Evolutionary conservation across 1,140 invertebrate species (phyloP).

Genomic region (Philotrypesis tridentata): DNA sequence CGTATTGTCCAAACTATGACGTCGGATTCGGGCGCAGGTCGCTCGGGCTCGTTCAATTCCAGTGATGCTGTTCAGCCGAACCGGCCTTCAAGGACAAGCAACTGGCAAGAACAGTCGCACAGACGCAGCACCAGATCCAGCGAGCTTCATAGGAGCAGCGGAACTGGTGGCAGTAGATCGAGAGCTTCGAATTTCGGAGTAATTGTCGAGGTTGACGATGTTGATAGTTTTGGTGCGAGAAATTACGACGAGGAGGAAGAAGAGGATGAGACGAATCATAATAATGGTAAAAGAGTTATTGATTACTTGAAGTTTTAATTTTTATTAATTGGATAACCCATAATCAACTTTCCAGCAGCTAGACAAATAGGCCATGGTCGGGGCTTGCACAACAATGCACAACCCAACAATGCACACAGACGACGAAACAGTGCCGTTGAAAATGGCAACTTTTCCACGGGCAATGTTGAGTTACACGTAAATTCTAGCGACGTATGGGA

Average conservation of each 20-base stretch:
- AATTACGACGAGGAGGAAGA: slow-evolving; percentile 46
- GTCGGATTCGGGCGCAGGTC: slow-evolving; percentile 45
- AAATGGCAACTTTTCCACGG: slow-evolving; percentile 59
- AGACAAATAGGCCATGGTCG: slow-evolving; percentile 25
- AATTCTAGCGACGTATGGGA: slow-evolving; percentile 79
- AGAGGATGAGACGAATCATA: slow-evolving; percentile 51
- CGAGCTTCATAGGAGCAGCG: neutral
- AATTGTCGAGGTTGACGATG: slow-evolving; percentile 44
- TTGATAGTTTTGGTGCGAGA: slow-evolving; percentile 46
- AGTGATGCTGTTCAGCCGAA: slow-evolving; percentile 54
- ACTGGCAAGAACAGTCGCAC: slow-evolving; percentile 37
- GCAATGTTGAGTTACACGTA: slow-evolving; percentile 70
- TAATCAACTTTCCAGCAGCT: neutral
- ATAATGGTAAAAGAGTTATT: neutral
- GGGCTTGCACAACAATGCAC: slow-evolving; percentile 3
- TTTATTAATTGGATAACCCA: slow-evolving; percentile 15
- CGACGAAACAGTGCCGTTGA: slow-evolving; percentile 58
- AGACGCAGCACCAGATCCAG: slow-evolving; percentile 27
- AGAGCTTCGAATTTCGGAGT: slow-evolving; percentile 42
- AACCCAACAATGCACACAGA: slow-evolving; percentile 43
- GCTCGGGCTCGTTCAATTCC: slow-evolving; percentile 54
- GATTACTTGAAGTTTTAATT: neutral
- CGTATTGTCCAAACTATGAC: slow-evolving; percentile 40
- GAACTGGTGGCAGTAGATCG: slow-evolving; percentile 70
- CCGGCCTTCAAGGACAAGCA: slow-evolving; percentile 53